Base-by-base conservation (phyloP, 2,797 vertebrate species). In the Dromococcyx pavoninus region DNA sequence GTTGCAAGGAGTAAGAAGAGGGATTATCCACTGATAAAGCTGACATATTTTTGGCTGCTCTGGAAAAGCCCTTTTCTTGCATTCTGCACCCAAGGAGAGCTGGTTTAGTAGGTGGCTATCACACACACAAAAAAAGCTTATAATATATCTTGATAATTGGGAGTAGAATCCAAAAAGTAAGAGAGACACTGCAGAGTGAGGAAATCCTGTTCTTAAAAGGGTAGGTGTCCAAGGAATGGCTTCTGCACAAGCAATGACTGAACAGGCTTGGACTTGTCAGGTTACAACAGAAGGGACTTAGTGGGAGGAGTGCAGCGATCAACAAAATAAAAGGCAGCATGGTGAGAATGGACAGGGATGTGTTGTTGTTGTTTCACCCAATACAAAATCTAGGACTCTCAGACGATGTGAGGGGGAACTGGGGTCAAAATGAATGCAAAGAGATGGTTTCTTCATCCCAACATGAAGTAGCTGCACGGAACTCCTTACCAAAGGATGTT, bases 381-480 rank as follows among this genome's bases (percentile, higher is more conserved):
- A 50, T 15, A n/a, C 8, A 70, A 92, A 80, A 86, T 25, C 16
- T 3, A 48, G 19, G 11, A 9, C 5, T 17, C 7, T 32, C 14
- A 22, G 13, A 33, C 12, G 12, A 50, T 19, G 39, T 43, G 15
- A 41, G 11, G 8, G 76, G 32, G 19, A 76, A 54, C 1, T 2
- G 18, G 44, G 15, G 16, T 57, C 27, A n/a, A 83, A 72, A 50
- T 16, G 28, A 81, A 21, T 13, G 35, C 58, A 56, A 15, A 22
- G 19, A 48, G 17, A 7, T 54, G 1, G 9, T 28, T 69, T 87
- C 9, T 79, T 60, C 39, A 73, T 24, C 23, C 24, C 25, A 33
- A 0, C 2, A 4, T 33, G 2, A 69, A 65, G 43, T 0, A 64
- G 37, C 4, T 56, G 15, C 3, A 0, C 17, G 41, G n/a, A 82